Conservation (phyloP, 2,797 vertebrate genomes). For the Lindbergichthys nudifrons region DNA sequence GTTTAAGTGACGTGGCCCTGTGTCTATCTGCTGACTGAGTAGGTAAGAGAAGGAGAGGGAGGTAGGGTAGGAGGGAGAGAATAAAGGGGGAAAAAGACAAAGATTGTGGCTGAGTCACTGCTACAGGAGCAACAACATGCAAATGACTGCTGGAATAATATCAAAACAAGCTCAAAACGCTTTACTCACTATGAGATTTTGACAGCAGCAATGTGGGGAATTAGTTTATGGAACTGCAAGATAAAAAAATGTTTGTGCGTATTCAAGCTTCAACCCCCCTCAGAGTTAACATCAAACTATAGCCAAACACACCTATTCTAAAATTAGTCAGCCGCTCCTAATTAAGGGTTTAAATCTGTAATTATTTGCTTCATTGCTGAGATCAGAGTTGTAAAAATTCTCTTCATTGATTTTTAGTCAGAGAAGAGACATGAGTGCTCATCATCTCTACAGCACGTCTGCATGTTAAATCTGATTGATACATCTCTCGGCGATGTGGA, state of each 20-base stretch:
- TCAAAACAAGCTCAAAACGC: background rate
- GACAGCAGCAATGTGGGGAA: background rate
- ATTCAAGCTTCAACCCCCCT: fast-evolving
- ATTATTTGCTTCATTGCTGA: constrained; percentile 39
- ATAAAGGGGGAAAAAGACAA: background rate
- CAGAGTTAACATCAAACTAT: background rate
- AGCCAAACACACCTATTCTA: no score
- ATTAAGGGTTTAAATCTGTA: background rate
- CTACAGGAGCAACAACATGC: background rate
- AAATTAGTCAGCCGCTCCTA: background rate
- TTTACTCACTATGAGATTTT: background rate
- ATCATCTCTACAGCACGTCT: constrained; percentile 63
- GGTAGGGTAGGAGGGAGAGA: background rate
- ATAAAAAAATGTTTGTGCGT: background rate
- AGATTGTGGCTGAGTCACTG: background rate
- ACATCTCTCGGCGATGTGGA: fast-evolving
- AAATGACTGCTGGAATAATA: background rate
- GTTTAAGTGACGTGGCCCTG: constrained; percentile 61
- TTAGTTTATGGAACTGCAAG: background rate
- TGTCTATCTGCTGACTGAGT: constrained; percentile 22
- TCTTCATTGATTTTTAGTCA: constrained; percentile 62
- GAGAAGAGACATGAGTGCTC: constrained; percentile 77
- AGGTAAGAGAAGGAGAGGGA: background rate
- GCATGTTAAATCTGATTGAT: background rate
- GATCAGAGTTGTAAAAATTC: constrained; percentile 62